Conservation (phyloP, 2,797 vertebrate genomes). For the Anniella stebbinsi region DNA sequence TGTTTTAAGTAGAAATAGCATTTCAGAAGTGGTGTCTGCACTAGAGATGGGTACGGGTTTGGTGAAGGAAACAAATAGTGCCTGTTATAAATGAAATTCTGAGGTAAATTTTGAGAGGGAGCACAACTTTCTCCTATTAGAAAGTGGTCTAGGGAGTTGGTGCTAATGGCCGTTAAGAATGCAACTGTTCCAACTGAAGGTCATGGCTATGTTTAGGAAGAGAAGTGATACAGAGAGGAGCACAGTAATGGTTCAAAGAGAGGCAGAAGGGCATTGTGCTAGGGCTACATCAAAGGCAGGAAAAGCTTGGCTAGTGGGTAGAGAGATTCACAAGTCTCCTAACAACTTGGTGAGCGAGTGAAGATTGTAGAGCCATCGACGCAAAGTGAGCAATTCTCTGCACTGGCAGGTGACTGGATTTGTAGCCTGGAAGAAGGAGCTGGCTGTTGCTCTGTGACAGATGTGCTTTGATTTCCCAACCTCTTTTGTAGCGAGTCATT, state of each 20-base stretch:
- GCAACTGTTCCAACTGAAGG: not conserved
- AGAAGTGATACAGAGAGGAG: too few species aligned
- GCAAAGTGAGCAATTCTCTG: not conserved
- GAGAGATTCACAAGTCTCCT: not conserved
- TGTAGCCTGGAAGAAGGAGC: not conserved
- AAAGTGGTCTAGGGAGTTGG: not conserved
- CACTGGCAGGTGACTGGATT: not conserved
- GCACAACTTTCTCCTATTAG: not conserved
- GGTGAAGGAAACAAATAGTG: not conserved
- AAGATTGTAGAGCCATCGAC: not conserved
- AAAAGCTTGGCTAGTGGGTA: not conserved
- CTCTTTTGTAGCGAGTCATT: not conserved
- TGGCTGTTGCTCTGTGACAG: not conserved
- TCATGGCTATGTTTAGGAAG: too few species aligned
- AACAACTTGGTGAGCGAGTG: not conserved
- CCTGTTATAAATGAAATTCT: not conserved
- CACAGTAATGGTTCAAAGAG: not conserved
- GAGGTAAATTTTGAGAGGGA: not conserved
- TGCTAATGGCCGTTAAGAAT: not conserved
- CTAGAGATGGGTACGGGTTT: too few species aligned
- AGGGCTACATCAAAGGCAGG: not conserved
- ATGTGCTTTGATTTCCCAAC: slow-evolving; percentile 11
- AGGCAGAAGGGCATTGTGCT: not conserved
- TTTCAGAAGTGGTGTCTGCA: not conserved
- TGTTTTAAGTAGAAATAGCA: not conserved